phyloP scores from a whole-genome alignment of 2,888 invertebrate genomes.

The Rugalucina vietnamica region DNA sequence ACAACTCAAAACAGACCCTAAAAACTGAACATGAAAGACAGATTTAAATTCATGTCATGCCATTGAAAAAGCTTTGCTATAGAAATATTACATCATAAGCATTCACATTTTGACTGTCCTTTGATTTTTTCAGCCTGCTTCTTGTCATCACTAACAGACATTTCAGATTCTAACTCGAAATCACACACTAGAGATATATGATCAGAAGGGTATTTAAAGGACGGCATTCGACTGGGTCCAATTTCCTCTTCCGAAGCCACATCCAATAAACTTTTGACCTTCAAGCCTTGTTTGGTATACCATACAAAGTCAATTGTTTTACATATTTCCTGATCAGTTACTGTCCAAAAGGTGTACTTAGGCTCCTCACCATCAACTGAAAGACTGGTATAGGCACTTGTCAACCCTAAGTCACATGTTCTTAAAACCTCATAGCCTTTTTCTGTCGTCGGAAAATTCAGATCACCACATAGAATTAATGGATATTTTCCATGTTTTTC shows the following conservation, averaged over 20 bases:
- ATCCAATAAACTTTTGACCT: slow-evolving; percentile 86
- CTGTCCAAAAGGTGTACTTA: slow-evolving; percentile 91
- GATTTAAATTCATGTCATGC: too few relatives aligned
- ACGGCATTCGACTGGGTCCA: slow-evolving; percentile 88
- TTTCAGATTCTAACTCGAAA: slow-evolving; percentile 53
- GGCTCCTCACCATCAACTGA: slow-evolving; percentile 86
- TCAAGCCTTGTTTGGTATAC: slow-evolving; percentile 85
- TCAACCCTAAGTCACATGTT: slow-evolving; percentile 69
- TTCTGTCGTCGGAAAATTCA: slow-evolving; percentile 90
- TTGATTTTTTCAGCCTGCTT: too few relatives aligned
- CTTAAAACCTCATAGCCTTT: slow-evolving; percentile 88
- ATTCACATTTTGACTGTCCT: neutral
- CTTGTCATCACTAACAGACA: too few relatives aligned
- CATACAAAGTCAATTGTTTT: slow-evolving; percentile 89
- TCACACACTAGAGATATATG: slow-evolving; percentile 88
- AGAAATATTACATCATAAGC: neutral
- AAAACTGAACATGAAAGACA: too few relatives aligned
- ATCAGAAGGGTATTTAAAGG: slow-evolving; percentile 90
- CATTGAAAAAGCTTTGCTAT: too few relatives aligned
- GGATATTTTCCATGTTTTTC: slow-evolving; percentile 82
- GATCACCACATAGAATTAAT: slow-evolving; percentile 89
- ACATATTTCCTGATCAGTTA: slow-evolving; percentile 87
- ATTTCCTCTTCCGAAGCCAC: slow-evolving; percentile 89
- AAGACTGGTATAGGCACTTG: slow-evolving; percentile 82
- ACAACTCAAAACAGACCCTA: too few relatives aligned